Base-by-base conservation (phyloP, 35 echinoderm and acorn worm species). In the Lytechinus pictus region DNA sequence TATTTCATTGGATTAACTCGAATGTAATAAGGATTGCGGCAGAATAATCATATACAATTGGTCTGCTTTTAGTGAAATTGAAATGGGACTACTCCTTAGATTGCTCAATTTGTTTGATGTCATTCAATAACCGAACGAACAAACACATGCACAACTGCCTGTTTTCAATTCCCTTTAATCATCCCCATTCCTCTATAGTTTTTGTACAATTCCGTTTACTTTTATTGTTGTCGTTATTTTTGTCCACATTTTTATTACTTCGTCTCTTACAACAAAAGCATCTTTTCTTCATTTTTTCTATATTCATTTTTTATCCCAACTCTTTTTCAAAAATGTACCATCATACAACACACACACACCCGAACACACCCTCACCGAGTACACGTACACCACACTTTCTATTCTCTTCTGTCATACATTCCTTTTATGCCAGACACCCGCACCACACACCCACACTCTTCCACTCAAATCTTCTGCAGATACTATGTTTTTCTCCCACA, bases 41-140 rank as follows among this genome's bases (percentile, higher is more conserved):
- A 24, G 66, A 79, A 79, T 79, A n/a, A 79, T 79, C 66, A 79
- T 7, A n/a, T 79, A 24, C 66, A 79, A 79, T 79, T 79, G 66
- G 66, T 79, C 66, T 79, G 66, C 66, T 79, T 79, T 79, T 79
- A 79, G 66, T 24, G 19, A 79, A 79, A 79, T 79, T 79, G 66
- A n/a, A 79, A 79, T 4, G 66, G 66, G 66, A 79, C 19, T 79
- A 79, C 66, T 79, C 66, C n/a, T 14, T 24, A n/a, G 21, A 79
- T 16, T 24, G 66, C 66, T 79, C 66, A 24, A 79, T 79, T 79
- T 79, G 12, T 79, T 79, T 79, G 66, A 79, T 79, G 66, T 79
- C 6, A 79, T 79, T 24, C 66, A 79, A 79, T 79, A 24, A 79
- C 66, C 66, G 66, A 79, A 79, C 66, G n/a, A 16, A 79, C 19